Evolutionary conservation across 2,888 invertebrate species (phyloP).

Genomic region (Cantharis rufa): DNA sequence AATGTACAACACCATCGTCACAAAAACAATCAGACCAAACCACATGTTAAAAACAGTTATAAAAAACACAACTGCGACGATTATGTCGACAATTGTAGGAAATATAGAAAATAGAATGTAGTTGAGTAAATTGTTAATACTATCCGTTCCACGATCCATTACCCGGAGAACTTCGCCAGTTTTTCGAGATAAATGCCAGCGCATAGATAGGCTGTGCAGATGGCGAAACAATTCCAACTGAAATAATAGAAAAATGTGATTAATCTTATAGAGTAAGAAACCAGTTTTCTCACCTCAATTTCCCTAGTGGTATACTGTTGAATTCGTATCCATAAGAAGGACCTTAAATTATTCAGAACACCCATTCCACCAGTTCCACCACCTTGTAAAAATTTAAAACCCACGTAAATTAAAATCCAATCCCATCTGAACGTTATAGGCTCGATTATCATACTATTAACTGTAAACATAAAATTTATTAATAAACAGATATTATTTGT

Average conservation of each 20-base stretch:
- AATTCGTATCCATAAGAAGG: conserved; percentile 92
- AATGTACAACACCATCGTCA: conserved; percentile 91
- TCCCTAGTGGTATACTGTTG: conserved; percentile 95
- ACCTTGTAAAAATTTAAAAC: conserved; percentile 92
- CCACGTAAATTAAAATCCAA: conserved; percentile 82
- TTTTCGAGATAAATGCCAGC: conserved; percentile 94
- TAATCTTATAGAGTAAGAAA: too few relatives aligned
- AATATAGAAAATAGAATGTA: conserved; percentile 91
- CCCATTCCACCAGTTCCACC: conserved; percentile 94
- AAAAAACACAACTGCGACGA: conserved; percentile 90
- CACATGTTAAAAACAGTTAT: conserved; percentile 85
- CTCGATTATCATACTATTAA: conserved; percentile 72
- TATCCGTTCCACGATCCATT: conserved; percentile 97
- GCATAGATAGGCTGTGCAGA: conserved; percentile 85
- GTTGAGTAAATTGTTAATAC: conserved; percentile 90
- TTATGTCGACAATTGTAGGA: conserved; percentile 90
- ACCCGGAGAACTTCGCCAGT: conserved; percentile 96
- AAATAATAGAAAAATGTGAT: conserved; percentile 38
- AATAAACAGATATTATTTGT: not conserved
- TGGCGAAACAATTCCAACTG: conserved; percentile 84
- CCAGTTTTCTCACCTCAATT: conserved; percentile 74
- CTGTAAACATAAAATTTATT: conserved; percentile 56
- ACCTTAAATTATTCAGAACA: conserved; percentile 85
- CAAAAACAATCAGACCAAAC: conserved; percentile 94
- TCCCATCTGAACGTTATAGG: conserved; percentile 82